Conservation (phyloP, 2,888 invertebrate genomes). For the Tortrix viridana region DNA sequence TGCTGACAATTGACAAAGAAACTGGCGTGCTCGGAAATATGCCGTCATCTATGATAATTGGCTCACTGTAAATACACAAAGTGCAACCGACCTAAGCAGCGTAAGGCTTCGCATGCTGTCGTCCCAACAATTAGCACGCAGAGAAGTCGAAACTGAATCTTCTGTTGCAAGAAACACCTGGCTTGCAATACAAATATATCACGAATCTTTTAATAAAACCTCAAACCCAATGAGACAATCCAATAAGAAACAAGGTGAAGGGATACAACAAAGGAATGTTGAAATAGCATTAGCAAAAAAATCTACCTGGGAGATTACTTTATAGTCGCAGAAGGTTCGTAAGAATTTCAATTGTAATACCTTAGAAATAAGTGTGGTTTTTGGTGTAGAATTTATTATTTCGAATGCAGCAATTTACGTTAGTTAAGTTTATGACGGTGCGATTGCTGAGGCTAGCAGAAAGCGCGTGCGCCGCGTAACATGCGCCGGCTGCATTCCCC, state of each 20-base stretch:
- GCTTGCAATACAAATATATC: constrained; percentile 36
- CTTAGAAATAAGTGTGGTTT: constrained; percentile 48
- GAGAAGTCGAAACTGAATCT: constrained; percentile 21
- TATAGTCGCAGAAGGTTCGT: constrained; percentile 41
- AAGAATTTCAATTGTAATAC: constrained; percentile 49
- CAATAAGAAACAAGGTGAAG: constrained; percentile 41
- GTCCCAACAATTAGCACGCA: constrained; percentile 21
- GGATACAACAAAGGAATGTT: constrained; percentile 58
- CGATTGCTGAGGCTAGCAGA: constrained; percentile 52
- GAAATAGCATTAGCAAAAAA: constrained; percentile 58
- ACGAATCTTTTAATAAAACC: constrained; percentile 19
- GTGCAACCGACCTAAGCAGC: constrained; percentile 9
- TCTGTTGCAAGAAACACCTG: constrained; percentile 18
- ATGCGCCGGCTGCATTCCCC: constrained; percentile 70
- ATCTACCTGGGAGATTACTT: constrained; percentile 58
- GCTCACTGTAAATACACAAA: constrained; percentile 28
- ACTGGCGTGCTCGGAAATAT: constrained; percentile 35
- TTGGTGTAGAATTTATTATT: constrained; percentile 39
- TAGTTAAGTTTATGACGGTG: constrained; percentile 51
- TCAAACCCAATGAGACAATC: constrained; percentile 8
- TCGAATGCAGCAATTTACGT: constrained; percentile 39
- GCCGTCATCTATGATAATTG: constrained; percentile 47
- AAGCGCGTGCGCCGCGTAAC: constrained; percentile 57
- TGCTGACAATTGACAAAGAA: constrained; percentile 60
- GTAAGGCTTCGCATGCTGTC: constrained; percentile 9